Evolutionary conservation across 2,113 vertebrate species (phyloP), one percentile per base, ranked within the genome.

Genomic region (Eonycteris spelaea): DNA sequence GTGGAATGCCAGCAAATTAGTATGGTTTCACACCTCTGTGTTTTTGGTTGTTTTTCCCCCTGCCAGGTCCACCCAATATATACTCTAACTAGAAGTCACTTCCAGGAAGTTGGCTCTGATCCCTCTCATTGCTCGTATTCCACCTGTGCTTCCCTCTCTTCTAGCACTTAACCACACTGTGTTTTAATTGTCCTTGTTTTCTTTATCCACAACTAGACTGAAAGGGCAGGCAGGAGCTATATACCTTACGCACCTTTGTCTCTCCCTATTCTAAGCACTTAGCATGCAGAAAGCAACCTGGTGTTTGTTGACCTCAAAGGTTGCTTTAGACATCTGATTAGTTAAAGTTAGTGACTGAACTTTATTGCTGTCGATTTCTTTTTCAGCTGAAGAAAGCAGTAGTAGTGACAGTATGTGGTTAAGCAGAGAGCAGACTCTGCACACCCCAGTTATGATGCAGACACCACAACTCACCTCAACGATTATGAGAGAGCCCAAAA

Each of bases 401-500:
- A 99, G 99, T 97, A 99, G 99, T 88, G 99, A 99, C 90, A 98
- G 99, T 67, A 99, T 99, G 98, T 99, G 99, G 99, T 98, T 99
- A 98, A 98, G 98, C 97, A 98, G 99, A 96, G 99, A 99, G 96
- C 99, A 99, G 97, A 99, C 98, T 90, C 98, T 99, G 98, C 99
- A 99, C 98, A 99, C 99, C 33, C 99, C 99, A 1, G 99, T 99
- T 98, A 99, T 99, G 99, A 98, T 99, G 99, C 99, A 99, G 96
- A 99, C 99, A 5, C 99, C 99, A 43, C 99, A 99, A 92, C 99
- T 99, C 92, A 99, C 99, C 95, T 99, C 99, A 97, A 99, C 99
- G 5, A 99, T 99, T 97, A 99, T 99, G 99, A 99, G 99, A 98
- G 99, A 99, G 91, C 99, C 99, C 43, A 99, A 99, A 98, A 98